A percentile compares a stretch with the other conserved stretches of the same genome.
Evolutionary conservation across 1,140 invertebrate species (phyloP).

Genomic region (Halictus rubicundus): DNA sequence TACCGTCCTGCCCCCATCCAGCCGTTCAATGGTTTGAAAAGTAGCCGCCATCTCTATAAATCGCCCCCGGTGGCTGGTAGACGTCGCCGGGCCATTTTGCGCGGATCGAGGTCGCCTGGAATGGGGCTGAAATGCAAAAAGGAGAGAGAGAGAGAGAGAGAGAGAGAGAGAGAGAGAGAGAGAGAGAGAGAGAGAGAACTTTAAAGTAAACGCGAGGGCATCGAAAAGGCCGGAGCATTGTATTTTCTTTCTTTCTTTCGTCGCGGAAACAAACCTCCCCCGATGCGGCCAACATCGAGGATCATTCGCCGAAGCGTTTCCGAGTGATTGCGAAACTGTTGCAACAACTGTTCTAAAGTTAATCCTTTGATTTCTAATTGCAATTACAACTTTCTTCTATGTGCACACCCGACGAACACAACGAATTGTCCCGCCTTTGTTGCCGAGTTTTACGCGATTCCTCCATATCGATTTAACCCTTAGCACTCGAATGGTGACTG

Average conservation of each 20-base stretch:
- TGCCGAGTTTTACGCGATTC: too few relatives aligned
- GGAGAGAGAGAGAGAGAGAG: too few relatives aligned
- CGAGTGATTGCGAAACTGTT: not conserved
- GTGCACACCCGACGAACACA: too few relatives aligned
- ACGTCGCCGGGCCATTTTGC: not conserved
- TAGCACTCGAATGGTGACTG: too few relatives aligned
- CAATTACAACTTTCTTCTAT: too few relatives aligned
- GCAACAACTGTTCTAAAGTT: too few relatives aligned
- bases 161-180: too few relatives aligned
- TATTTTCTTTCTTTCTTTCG: slow-evolving; percentile 19
- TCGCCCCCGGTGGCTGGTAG: slow-evolving; percentile 14
- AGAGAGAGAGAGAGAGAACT: too few relatives aligned
- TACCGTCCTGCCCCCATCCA: not conserved
- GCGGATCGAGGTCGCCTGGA: slow-evolving; percentile 2
- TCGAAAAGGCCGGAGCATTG: not conserved
- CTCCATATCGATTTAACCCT: too few relatives aligned
- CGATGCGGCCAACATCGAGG: not conserved
- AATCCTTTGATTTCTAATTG: too few relatives aligned
- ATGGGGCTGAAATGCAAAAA: slow-evolving; percentile 8
- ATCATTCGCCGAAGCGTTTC: not conserved
- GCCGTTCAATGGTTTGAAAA: slow-evolving; percentile 42
- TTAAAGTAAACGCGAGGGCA: not conserved
- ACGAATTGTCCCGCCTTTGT: too few relatives aligned
- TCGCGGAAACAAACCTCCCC: not conserved
- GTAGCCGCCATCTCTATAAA: slow-evolving; percentile 55